phyloP scores from a whole-genome alignment of 2,113 vertebrate species.

The Cariama cristata region DNA sequence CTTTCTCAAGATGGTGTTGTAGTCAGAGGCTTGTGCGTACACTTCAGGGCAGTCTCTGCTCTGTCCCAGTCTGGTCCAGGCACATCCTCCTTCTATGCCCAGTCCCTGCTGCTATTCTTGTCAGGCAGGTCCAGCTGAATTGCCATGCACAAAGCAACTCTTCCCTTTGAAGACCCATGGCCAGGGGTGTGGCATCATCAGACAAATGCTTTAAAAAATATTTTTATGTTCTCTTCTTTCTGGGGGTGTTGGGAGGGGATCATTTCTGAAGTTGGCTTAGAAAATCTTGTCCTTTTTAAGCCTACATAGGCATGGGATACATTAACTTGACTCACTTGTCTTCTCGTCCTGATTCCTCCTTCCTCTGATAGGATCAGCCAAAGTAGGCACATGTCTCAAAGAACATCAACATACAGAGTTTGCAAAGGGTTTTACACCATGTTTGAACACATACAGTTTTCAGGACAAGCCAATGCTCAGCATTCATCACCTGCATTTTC shows the following conservation, averaged over 20 bases:
- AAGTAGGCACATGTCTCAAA: not conserved
- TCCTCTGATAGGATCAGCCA: not conserved
- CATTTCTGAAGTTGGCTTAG: not conserved
- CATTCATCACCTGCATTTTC: not conserved
- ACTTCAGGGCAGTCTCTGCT: not conserved
- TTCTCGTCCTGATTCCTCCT: not conserved
- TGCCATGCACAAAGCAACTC: not conserved
- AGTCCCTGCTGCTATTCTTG: not conserved
- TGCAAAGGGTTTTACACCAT: not conserved
- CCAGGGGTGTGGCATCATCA: not conserved
- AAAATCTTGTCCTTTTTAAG: not conserved
- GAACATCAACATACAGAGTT: not conserved
- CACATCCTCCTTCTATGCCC: not conserved
- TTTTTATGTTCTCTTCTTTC: not conserved
- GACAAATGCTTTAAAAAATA: not conserved
- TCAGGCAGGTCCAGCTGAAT: not conserved
- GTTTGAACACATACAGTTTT: accelerated
- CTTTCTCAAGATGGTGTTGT: not conserved
- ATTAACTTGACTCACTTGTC: not conserved
- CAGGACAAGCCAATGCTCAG: not conserved
- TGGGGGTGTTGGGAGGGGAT: not conserved
- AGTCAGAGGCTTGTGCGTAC: not conserved
- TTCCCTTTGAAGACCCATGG: not conserved
- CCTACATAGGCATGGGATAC: not conserved
- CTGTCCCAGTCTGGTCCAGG: not conserved